Evolutionary conservation across 2,888 invertebrate genomes (phyloP), one percentile per base, ranked within the genome.

Genomic region (Hydraecia micacea): DNA sequence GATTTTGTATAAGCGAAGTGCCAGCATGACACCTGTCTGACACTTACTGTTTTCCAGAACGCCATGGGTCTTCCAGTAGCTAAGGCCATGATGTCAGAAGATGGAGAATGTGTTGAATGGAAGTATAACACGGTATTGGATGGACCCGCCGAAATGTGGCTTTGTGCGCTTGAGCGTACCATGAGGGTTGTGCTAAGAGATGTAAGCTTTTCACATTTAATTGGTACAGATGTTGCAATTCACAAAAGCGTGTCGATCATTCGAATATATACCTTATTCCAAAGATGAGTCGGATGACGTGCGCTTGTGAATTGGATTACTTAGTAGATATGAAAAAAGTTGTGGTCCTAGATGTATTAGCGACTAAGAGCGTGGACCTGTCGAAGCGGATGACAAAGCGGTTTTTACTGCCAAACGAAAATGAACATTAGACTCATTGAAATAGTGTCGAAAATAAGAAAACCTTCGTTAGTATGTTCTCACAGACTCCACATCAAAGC

Each of bases 51-150:
- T 71, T 92, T 93, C n/a, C 91, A 96, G 96, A 96, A 96, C 66
- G 91, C 95, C 3, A 73, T 96, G 66, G 96, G 96, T 8, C 89
- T 95, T 1, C 96, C 96, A 0, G 93, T 96, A 25, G 97, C 97
- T 0, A 97, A 96, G 60, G 98, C 98, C 0, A 99, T 99, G 99
- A 97, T 97, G 91, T 98, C 99, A 0, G 98, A 98, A 82, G 99
- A 99, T 88, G 98, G 98, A 0, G 99, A 99, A 92, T 98, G 97
- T 90, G 97, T 99, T 21, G 98, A 98, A 78, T 99, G 98, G 96
- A 95, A 97, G 36, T 97, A 97, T 86, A 96, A 97, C 18, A 93
- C 98, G 25, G 88, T 97, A 25, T 93, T 99, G 73, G 98, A 99
- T 68, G 99, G 99, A 0, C 98, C 98, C 0, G 98, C 98, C 0